These are phyloP conservation scores for Xenops minutus DNA, from an alignment of 2,797 vertebrate species.

Conservation along the genomic window DNA sequence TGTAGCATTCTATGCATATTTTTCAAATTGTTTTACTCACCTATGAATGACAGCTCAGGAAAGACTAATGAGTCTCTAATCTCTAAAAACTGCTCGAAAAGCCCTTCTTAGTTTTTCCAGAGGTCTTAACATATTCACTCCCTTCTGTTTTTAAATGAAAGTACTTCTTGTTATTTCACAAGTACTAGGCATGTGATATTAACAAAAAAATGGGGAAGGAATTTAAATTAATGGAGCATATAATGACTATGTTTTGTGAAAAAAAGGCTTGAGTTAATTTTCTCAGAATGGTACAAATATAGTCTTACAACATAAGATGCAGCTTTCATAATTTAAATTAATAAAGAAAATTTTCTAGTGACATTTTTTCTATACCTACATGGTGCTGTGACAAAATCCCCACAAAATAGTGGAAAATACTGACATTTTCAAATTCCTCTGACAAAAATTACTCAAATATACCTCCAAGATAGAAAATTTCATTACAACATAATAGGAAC, in stretches of 20 bases:
- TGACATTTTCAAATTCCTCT: background rate
- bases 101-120: background rate
- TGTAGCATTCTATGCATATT: background rate
- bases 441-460: background rate
- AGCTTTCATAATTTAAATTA: background rate
- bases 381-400: background rate
- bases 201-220: background rate
- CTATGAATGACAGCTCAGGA: background rate
- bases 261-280: background rate
- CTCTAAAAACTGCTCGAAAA: background rate
- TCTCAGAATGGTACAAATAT: background rate
- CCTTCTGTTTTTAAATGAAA: background rate
- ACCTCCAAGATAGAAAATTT: background rate
- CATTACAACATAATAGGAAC: background rate
- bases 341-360: background rate
- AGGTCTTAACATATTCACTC: constrained; percentile 3
- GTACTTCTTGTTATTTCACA: background rate
- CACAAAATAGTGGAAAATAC: background rate
- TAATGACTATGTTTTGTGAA: background rate
- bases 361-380: background rate
- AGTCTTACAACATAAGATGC: background rate
- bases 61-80: background rate
- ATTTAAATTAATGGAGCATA: background rate
- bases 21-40: background rate
- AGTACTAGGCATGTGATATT: background rate